A percentile compares a stretch with the other conserved stretches of the same genome.
Conservation (phyloP, 2,797 vertebrate species). For the Phataginus tetradactyla region DNA sequence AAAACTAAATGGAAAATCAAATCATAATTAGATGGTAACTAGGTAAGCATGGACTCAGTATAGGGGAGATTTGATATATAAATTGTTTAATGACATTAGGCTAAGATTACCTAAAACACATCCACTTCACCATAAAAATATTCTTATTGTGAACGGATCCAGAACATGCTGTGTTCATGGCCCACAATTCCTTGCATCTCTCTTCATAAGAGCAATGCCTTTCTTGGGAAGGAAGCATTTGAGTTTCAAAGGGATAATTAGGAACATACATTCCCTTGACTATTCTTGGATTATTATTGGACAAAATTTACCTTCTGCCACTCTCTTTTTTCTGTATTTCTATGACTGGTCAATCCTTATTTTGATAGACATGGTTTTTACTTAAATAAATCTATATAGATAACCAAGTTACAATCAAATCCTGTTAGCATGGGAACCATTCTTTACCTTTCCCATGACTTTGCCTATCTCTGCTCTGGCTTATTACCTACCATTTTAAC, state of each 20-base stretch:
- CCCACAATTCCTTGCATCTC: not conserved
- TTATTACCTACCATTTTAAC: slow-evolving; percentile 15
- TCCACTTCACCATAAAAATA: not conserved
- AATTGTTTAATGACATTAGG: slow-evolving; percentile 19
- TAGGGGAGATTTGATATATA: slow-evolving; percentile 22
- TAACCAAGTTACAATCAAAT: not conserved
- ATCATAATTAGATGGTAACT: slow-evolving; percentile 60
- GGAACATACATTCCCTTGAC: not conserved
- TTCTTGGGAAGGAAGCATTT: not conserved
- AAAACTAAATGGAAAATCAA: slow-evolving; percentile 62
- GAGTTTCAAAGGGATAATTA: not conserved
- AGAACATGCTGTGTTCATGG: not conserved
- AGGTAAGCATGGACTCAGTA: slow-evolving; percentile 26
- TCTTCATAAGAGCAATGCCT: not conserved
- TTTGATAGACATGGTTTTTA: not conserved
- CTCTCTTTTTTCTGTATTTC: not conserved
- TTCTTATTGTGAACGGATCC: not conserved
- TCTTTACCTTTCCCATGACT: not conserved
- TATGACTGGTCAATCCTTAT: not conserved
- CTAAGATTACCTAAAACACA: not conserved
- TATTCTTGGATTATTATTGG: not conserved
- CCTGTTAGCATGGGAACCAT: not conserved
- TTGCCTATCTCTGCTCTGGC: not conserved
- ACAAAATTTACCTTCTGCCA: not conserved
- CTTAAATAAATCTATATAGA: slow-evolving; percentile 29